Percentiles rank a stretch among this genome's conserved stretches.
These are phyloP conservation scores for Halichoerus grypus DNA, from an alignment of 2,113 vertebrate species.

Conservation along the genomic window DNA sequence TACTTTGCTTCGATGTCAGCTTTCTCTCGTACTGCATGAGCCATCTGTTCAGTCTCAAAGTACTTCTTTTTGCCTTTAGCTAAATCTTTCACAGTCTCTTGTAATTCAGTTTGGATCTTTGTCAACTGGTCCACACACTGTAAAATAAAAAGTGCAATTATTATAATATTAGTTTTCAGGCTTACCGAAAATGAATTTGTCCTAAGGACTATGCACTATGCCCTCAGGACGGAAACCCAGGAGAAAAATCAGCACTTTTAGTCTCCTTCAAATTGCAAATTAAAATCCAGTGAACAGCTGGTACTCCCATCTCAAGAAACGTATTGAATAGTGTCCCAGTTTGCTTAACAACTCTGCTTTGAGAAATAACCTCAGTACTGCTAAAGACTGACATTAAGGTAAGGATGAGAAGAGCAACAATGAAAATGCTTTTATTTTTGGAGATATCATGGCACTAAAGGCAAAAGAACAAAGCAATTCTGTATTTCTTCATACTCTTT, in stretches of 20 bases:
- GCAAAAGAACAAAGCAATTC: constrained; percentile 31
- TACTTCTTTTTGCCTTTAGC: constrained; percentile 99
- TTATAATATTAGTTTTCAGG: constrained; percentile 65
- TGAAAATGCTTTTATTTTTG: background rate
- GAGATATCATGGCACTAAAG: constrained; percentile 11
- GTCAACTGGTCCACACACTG: constrained; percentile 98
- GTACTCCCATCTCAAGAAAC: constrained; percentile 14
- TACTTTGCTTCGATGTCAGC: constrained; percentile 99
- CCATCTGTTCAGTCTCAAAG: constrained; percentile 99
- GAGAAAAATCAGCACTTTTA: constrained; percentile 36
- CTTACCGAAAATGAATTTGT: background rate
- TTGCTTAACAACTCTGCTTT: constrained; percentile 42
- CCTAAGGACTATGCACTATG: background rate
- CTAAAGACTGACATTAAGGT: constrained; percentile 28
- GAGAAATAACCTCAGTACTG: constrained; percentile 36
- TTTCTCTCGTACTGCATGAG: constrained; percentile 97
- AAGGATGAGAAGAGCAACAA: constrained; percentile 4
- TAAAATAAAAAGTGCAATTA: constrained; percentile 76
- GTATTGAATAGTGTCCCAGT: background rate
- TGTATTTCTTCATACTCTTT: constrained; percentile 19
- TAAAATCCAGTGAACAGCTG: constrained; percentile 55
- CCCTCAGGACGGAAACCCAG: constrained; percentile 24
- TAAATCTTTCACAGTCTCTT: constrained; percentile 99
- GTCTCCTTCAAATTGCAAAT: constrained; percentile 52
- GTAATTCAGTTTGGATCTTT: constrained; percentile 96